Base-by-base conservation (phyloP, 2,113 vertebrate species). In the Dolichotis patagonum region DNA sequence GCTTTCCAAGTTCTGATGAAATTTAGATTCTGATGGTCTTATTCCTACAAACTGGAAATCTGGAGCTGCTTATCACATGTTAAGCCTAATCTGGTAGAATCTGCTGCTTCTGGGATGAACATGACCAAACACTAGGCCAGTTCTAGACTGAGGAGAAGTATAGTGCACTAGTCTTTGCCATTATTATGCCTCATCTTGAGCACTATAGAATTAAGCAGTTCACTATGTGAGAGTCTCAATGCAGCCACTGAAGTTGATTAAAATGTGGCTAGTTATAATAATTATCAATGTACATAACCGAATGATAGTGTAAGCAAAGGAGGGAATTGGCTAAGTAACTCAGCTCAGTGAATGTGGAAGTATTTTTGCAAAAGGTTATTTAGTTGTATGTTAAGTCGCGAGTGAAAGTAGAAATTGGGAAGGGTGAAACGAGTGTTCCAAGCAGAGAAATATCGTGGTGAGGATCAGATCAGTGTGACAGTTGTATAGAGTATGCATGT, bases 21-120 rank as follows among this genome's bases (percentile, higher is more conserved):
- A 69, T 81, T 49, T 41, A 81, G 38, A 83, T 62, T 94, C 56
- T 96, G 38, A 46, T 71, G 14, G 54, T 28, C 60, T 95, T 4
- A 30, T 93, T 96, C 91, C 8, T 20, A 83, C 67, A 95, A 89
- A 87, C n/a, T 60, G 88, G 24, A 46, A 89, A 83, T 82, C 82
- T 94, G 62, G 38, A 96, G 67, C 77, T 95, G 62, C 56, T 96
- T 87, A 90, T 94, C 82, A 65, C 41, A 35, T 75, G 78, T n/a
- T 86, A 86, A 89, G 71, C 90, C 84, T 46, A n/a, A n/a, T 90
- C 62, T 65, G 58, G 32, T 43, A 91, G 82, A 94, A 91, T 91
- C 24, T 94, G 35, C 71, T 95, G 81, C 43, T 88, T 22, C 65
- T 81, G 35, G 35, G 7, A 4, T 95, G 13, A 56, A 63, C 22